Conservation (phyloP, 2,888 invertebrate genomes). For the Acleris holmiana region DNA sequence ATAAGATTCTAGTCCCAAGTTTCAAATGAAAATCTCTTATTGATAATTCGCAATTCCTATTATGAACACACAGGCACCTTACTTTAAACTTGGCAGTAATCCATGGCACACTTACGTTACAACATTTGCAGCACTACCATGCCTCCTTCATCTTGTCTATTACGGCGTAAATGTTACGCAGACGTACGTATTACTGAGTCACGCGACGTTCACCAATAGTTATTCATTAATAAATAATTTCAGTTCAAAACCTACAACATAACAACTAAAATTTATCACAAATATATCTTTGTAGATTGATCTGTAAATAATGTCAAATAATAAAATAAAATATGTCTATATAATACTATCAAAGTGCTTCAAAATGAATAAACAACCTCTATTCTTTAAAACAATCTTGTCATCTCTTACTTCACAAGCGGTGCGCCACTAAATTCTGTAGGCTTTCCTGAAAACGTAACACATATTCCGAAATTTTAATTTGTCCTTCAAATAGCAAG, state of each 20-base stretch:
- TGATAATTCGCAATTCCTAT: slow-evolving; percentile 41
- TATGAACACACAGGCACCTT: slow-evolving; percentile 82
- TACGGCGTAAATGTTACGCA: slow-evolving; percentile 3
- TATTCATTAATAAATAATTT: slow-evolving; percentile 3
- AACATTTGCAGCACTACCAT: slow-evolving; percentile 29
- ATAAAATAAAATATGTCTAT: slow-evolving; percentile 30
- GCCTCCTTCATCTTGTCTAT: slow-evolving; percentile 23
- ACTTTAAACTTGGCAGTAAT: slow-evolving; percentile 71
- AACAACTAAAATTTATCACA: slow-evolving; percentile 35
- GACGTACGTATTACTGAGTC: neutral
- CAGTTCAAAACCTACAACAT: slow-evolving; percentile 5
- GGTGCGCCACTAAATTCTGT: slow-evolving; percentile 59
- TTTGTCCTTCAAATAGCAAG: slow-evolving; percentile 33
- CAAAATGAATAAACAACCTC: slow-evolving; percentile 30
- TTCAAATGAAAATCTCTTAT: slow-evolving; percentile 32
- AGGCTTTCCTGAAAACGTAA: slow-evolving; percentile 61
- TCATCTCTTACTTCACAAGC: slow-evolving; percentile 48
- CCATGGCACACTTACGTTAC: slow-evolving; percentile 67
- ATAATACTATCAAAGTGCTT: slow-evolving; percentile 41
- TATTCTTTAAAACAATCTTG: slow-evolving; percentile 42
- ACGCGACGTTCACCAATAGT: neutral
- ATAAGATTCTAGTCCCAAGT: slow-evolving; percentile 17
- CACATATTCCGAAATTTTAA: slow-evolving; percentile 46
- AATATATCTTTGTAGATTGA: slow-evolving; percentile 29
- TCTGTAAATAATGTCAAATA: slow-evolving; percentile 26